Conservation (phyloP, 1,140 invertebrate genomes). For the Prorops nasuta region DNA sequence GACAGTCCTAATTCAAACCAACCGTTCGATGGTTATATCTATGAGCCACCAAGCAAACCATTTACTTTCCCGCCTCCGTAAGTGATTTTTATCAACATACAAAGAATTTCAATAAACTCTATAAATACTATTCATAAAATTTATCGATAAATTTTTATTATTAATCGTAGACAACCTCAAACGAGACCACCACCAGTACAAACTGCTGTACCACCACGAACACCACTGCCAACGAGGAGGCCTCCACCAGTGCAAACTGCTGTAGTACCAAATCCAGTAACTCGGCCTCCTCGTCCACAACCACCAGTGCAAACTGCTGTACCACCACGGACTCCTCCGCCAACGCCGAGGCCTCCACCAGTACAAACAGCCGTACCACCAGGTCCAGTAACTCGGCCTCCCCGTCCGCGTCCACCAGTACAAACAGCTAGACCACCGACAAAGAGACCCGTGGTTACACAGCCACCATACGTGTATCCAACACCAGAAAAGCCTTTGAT, state of each 20-base stretch:
- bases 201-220: not conserved
- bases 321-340: conserved; percentile 4
- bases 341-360: conserved; percentile 5
- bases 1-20: conserved; percentile 32
- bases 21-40: conserved; percentile 39
- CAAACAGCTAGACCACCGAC: conserved; percentile 11
- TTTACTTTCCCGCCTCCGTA: conserved; percentile 39
- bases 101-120: too few relatives aligned
- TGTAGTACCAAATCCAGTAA: conserved; percentile 6
- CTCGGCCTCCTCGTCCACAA: conserved; percentile 6
- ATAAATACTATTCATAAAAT: too few relatives aligned
- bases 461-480: conserved; percentile 12
- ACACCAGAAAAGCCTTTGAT: conserved; percentile 8
- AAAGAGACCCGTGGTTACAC: not conserved
- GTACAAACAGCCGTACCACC: too few relatives aligned
- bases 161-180: conserved; percentile 2
- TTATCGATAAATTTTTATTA: too few relatives aligned
- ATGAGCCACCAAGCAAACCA: conserved; percentile 27
- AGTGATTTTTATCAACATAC: too few relatives aligned
- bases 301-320: conserved; percentile 2
- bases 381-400: conserved; percentile 10
- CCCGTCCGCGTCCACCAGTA: too few relatives aligned
- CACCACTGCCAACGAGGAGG: conserved; percentile 1
- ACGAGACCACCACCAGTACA: not conserved
- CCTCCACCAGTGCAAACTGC: conserved; percentile 5